phyloP scores from a whole-genome alignment of 1,140 invertebrate genomes.

The Atopsyche davidsoni region DNA sequence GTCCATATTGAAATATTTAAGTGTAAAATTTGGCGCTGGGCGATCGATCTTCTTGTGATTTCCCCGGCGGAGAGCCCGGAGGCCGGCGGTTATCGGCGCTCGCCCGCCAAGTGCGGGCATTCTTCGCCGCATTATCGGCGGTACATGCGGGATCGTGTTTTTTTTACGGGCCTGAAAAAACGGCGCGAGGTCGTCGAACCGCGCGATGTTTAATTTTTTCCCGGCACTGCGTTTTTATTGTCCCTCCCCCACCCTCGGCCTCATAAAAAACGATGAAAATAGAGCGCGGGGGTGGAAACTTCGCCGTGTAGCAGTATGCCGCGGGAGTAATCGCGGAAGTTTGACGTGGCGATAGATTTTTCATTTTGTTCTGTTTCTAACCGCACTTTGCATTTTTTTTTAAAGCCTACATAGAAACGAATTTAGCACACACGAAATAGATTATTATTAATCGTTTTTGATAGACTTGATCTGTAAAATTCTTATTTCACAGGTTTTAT shows the following conservation, averaged over 20 bases:
- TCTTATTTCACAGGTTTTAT: no score
- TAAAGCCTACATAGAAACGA: no score
- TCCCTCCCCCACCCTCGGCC: neutral
- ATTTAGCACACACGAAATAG: no score
- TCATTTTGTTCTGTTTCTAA: no score
- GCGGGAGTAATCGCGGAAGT: no score
- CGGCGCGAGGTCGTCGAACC: conserved; percentile 2
- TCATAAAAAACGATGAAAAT: neutral
- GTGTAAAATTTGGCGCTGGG: conserved; percentile 24
- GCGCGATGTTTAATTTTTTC: neutral
- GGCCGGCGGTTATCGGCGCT: conserved; percentile 13
- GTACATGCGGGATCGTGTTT: neutral
- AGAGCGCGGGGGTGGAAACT: neutral
- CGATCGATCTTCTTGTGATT: conserved; percentile 8
- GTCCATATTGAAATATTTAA: conserved; percentile 9
- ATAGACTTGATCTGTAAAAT: no score
- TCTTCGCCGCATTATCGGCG: no score
- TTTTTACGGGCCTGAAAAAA: neutral
- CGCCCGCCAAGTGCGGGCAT: no score
- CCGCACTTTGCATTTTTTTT: no score
- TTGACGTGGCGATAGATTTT: no score
- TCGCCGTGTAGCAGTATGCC: no score
- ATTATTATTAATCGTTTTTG: no score
- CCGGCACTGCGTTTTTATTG: neutral
- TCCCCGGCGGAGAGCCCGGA: conserved; percentile 4